Conservation (phyloP, 2,113 vertebrate species). For the Coptodon bakossiorum region DNA sequence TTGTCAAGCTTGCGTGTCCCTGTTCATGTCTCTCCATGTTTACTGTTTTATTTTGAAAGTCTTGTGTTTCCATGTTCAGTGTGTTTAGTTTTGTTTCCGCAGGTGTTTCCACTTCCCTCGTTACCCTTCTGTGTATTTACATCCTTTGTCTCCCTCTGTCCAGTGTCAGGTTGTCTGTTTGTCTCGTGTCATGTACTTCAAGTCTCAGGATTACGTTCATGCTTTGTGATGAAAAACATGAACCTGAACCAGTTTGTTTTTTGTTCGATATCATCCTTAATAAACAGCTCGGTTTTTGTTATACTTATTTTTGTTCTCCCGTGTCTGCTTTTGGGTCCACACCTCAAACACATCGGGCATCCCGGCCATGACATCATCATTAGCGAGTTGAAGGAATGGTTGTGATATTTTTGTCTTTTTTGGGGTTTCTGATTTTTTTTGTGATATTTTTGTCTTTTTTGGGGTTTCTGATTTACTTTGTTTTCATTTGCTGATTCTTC, state of each 20-base stretch:
- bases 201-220: not conserved
- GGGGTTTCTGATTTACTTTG: not conserved
- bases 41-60: not conserved
- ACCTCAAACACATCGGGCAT: not conserved
- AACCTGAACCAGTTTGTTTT: too few relatives aligned
- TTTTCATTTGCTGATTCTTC: not conserved
- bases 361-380: not conserved
- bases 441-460: not conserved
- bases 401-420: not conserved
- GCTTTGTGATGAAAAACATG: too few relatives aligned
- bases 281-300: not conserved
- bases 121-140: not conserved
- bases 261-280: not conserved
- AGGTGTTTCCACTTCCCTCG: not conserved
- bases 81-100: not conserved
- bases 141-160: not conserved
- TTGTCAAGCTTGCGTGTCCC: not conserved
- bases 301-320: not conserved
- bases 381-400: not conserved
- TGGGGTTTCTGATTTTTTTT: not conserved
- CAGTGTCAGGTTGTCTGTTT: accelerated
- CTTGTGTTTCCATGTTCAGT: not conserved
- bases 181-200: not conserved
- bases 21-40: not conserved
- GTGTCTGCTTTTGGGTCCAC: not conserved